Conservation (phyloP, 2,888 invertebrate genomes). For the Dusona sp. region DNA sequence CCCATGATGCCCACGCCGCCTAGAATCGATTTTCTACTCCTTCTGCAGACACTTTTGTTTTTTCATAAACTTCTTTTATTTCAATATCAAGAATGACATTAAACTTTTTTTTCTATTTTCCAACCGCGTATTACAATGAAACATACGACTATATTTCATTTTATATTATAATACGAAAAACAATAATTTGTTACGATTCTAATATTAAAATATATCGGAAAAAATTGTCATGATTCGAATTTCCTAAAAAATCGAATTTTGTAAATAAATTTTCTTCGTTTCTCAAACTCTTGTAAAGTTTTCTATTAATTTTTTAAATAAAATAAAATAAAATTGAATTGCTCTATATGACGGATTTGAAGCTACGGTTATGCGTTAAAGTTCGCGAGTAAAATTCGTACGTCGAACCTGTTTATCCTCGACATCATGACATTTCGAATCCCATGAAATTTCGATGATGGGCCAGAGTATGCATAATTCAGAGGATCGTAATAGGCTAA, state of each 20-base stretch:
- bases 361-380: background rate
- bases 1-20: background rate
- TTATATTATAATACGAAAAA: background rate
- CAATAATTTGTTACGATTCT: no score
- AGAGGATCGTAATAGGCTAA: conserved; percentile 1
- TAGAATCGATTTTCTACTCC: background rate
- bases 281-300: background rate
- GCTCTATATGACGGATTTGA: background rate
- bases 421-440: background rate
- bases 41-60: background rate
- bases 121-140: background rate
- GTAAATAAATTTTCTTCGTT: no score
- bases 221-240: no score
- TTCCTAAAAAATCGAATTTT: no score
- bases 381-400: background rate
- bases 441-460: background rate
- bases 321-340: background rate
- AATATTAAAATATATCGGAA: no score
- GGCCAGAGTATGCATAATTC: background rate
- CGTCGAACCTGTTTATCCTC: background rate
- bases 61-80: background rate
- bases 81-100: background rate
- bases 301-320: background rate
- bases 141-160: background rate
- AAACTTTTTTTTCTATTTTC: background rate